Evolutionary conservation across 2,113 vertebrate genomes (phyloP).

Genomic region (Hippolais icterina): DNA sequence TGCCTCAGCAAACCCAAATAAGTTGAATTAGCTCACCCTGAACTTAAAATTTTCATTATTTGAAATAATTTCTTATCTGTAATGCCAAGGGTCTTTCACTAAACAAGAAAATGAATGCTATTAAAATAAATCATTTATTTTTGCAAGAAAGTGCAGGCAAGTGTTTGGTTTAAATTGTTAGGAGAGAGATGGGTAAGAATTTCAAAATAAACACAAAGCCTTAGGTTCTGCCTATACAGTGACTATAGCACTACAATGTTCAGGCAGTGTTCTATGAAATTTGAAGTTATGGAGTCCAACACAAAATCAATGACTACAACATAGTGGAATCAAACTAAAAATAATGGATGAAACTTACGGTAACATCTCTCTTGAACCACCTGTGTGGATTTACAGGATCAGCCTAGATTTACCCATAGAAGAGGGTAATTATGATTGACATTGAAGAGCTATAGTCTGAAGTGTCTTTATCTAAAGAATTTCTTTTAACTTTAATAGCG

Average conservation of each 20-base stretch:
- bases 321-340: background rate
- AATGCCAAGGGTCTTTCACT: background rate
- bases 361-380: background rate
- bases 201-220: background rate
- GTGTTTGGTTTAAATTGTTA: background rate
- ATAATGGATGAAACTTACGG: background rate
- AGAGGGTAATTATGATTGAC: background rate
- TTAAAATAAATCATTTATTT: background rate
- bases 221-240: background rate
- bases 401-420: background rate
- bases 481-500: background rate
- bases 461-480: background rate
- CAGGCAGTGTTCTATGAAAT: background rate
- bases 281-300: background rate
- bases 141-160: background rate
- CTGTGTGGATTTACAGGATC: background rate
- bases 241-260: background rate
- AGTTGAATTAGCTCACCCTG: background rate
- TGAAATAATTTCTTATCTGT: background rate
- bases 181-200: background rate
- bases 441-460: background rate
- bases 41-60: background rate
- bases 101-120: background rate
- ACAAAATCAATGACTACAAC: background rate
- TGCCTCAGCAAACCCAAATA: background rate